Conservation (phyloP, 2,113 vertebrate genomes). For the Pyxicephalus adspersus region DNA sequence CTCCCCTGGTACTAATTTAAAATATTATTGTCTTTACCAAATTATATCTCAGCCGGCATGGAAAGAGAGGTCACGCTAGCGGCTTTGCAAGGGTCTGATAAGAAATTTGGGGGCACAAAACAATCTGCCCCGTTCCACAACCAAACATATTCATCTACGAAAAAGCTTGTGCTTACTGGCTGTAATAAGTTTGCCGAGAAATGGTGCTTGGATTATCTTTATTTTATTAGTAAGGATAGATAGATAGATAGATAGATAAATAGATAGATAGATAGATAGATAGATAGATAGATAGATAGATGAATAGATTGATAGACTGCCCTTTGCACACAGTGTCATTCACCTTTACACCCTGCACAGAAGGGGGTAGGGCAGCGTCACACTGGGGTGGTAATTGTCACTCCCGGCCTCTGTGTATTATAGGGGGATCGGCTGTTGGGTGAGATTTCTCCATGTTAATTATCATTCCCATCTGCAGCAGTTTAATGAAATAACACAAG, state of each 20-base stretch:
- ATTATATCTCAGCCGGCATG: background rate
- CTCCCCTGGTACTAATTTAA: background rate
- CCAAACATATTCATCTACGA: too few species aligned
- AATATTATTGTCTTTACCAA: background rate
- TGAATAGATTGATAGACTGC: too few species aligned
- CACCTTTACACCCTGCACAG: too few species aligned
- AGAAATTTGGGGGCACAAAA: background rate
- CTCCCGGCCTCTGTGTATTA: background rate
- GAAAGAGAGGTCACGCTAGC: background rate
- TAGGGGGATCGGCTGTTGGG: slow-evolving; percentile 6
- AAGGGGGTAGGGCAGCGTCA: background rate
- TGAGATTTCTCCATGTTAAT: slow-evolving; percentile 29
- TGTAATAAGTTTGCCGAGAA: too few species aligned
- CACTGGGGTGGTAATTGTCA: slow-evolving; percentile 6
- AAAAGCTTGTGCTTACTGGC: too few species aligned
- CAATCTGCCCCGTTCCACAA: background rate
- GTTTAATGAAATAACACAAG: slow-evolving; percentile 39
- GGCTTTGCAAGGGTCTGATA: background rate
- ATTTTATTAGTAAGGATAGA: too few species aligned
- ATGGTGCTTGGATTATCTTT: too few species aligned
- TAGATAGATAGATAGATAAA: too few species aligned
- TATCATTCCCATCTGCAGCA: slow-evolving; percentile 45
- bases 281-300: too few species aligned
- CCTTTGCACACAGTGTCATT: too few species aligned
- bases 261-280: too few species aligned